These are phyloP conservation scores for Germaria angustata DNA, from an alignment of 2,888 invertebrate genomes.

Conservation along the genomic window DNA sequence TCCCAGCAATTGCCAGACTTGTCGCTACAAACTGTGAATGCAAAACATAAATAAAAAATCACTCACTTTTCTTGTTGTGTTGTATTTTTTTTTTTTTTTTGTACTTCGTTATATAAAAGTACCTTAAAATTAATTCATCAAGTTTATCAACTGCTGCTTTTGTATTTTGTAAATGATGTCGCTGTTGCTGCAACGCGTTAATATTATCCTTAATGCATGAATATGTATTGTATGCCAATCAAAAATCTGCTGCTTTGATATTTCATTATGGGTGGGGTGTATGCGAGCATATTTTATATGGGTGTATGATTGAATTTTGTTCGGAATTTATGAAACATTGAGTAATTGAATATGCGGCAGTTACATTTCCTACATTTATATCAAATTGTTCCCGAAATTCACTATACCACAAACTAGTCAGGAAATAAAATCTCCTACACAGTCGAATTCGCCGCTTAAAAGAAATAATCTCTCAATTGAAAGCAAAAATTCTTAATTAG, in stretches of 20 bases:
- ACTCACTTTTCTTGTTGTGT: constrained; percentile 8
- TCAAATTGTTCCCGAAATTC: too few species aligned
- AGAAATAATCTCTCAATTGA: too few species aligned
- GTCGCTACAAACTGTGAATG: constrained; percentile 33
- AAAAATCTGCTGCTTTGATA: constrained; percentile 58
- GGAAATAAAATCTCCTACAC: too few species aligned
- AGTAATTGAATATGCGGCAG: too few species aligned
- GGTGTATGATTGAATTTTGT: too few species aligned
- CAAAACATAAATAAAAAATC: neutral
- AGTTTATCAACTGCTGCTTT: constrained; percentile 54
- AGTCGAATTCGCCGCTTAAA: too few species aligned
- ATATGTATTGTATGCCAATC: constrained; percentile 57
- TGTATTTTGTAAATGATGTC: neutral
- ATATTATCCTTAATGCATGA: constrained; percentile 3
- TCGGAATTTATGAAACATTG: too few species aligned
- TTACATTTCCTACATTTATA: too few species aligned
- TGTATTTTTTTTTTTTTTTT: constrained; percentile 27
- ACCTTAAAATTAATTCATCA: constrained; percentile 68
- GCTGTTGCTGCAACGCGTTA: constrained; percentile 22
- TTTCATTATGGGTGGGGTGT: neutral
- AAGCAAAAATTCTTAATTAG: too few species aligned
- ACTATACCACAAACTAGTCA: too few species aligned
- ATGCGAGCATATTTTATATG: neutral
- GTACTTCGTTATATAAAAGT: constrained; percentile 18
- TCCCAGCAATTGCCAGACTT: constrained; percentile 46